phyloP scores from a whole-genome alignment of 2,797 vertebrate species.

The Vultur gryphus region DNA sequence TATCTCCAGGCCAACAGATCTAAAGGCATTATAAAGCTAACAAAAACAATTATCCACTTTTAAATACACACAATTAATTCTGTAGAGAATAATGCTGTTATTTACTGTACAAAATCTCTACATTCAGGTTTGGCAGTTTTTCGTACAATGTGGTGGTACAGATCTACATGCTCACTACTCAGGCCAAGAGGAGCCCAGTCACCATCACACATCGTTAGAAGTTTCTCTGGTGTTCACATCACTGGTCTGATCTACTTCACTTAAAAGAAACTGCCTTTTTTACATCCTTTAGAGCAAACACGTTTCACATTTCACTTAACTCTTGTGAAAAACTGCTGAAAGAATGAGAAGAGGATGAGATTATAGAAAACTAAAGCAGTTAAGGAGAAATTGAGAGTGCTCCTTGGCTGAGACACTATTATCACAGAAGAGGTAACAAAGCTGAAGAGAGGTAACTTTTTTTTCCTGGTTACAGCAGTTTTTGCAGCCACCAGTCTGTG shows the following conservation, averaged over 20 bases:
- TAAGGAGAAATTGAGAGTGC: neutral
- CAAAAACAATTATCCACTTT: neutral
- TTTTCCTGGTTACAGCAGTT: neutral
- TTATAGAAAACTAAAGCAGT: neutral
- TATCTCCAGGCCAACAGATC: neutral
- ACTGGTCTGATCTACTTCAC: neutral
- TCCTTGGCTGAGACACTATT: neutral
- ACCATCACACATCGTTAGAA: neutral
- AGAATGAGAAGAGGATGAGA: neutral
- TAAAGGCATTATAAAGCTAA: neutral
- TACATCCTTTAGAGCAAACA: neutral
- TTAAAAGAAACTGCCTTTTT: neutral
- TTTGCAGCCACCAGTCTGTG: neutral
- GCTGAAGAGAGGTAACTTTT: neutral
- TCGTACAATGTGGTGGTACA: neutral
- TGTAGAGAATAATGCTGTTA: neutral
- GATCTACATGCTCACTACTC: neutral
- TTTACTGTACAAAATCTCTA: neutral
- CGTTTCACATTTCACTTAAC: neutral
- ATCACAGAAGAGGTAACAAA: neutral
- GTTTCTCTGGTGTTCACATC: neutral
- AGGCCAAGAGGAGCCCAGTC: fast-evolving
- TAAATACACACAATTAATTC: neutral
- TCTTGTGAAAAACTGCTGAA: neutral
- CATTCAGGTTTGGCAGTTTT: neutral